Evolutionary conservation across 2,797 vertebrate genomes (phyloP), one percentile per base, ranked within the genome.

Genomic region (Mionectes olivaceus): DNA sequence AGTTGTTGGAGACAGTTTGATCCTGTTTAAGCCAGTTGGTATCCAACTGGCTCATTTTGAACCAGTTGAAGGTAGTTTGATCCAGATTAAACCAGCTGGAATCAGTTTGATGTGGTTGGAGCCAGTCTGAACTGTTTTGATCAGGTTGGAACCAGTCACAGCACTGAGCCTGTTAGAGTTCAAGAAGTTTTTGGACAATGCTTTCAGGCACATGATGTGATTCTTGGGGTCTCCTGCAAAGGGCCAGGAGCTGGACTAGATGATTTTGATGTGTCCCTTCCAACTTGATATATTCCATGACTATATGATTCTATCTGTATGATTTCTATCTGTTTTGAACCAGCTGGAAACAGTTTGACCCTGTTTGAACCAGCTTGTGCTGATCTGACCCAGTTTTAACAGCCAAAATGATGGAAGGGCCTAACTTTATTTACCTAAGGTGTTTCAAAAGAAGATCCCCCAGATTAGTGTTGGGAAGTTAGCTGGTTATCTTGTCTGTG

Each of bases 281-380:
- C 59, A 41, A 15, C 27, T 41, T 19, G 13, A 30, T 19, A 30
- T 30, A 30, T 22, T 15, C 13, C 15, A 5, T 30, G 19, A 41
- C 28, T 61, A 6, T 41, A 15, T 21, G 27, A 41, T 41, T 61
- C 59, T 41, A 7, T 61, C 59, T 41, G 5, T 61, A 13, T 35
- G 35, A 35, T 35, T 35, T 35, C 35, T 35, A 49, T 61, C 13
- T 17, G 19, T 3, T 25, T 56, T 55, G 8, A 63, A 30, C 6
- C 0, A 0, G 6, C 14, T 63, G 28, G 11, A 89, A 63, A 19
- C 1, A 9, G 5, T 0, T 25, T 21, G 63, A 56, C 44, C 19
- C n/a, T 8, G 3, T 64, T 33, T 46, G 49, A 44, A 39, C 4
- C n/a, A 23, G 7, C 0, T n/a, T 7, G n/a, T 21, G 30, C 5